Percentiles rank a stretch among this genome's conserved stretches.
Conservation (phyloP, 2,888 invertebrate species). For the Brachyptera risi region DNA sequence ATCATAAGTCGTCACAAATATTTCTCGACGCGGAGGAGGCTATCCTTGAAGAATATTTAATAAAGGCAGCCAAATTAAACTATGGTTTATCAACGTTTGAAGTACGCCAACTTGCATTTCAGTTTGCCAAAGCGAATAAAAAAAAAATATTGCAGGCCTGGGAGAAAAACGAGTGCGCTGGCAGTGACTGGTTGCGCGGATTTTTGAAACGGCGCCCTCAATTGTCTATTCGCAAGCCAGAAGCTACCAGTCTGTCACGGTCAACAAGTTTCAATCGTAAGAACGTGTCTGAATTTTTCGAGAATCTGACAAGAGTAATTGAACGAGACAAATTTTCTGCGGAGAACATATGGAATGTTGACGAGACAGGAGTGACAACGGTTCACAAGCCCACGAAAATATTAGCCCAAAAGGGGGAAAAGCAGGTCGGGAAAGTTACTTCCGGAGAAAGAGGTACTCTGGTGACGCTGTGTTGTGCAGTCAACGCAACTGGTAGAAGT, state of each 20-base stretch:
- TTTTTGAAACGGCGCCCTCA: slow-evolving; percentile 30
- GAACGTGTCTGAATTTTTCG: slow-evolving; percentile 21
- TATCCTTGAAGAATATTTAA: too few species aligned
- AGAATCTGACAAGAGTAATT: slow-evolving; percentile 20
- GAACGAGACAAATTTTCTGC: slow-evolving; percentile 3
- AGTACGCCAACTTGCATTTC: slow-evolving; percentile 34
- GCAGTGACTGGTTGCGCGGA: slow-evolving; percentile 29
- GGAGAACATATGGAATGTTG: neutral
- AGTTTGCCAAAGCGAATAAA: slow-evolving; percentile 32
- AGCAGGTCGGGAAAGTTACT: neutral
- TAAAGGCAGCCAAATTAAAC: slow-evolving; percentile 11
- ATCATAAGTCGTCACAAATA: too few species aligned
- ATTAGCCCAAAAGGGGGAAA: neutral
- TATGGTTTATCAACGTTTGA: slow-evolving; percentile 34
- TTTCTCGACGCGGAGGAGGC: too few species aligned
- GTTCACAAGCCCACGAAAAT: neutral
- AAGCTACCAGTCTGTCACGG: neutral
- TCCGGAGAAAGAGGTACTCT: neutral
- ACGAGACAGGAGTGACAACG: too few species aligned
- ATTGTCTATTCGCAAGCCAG: slow-evolving; percentile 9
- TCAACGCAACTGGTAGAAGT: neutral
- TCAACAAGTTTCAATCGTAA: neutral
- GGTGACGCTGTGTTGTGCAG: neutral
- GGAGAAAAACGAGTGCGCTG: slow-evolving; percentile 28
- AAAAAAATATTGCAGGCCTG: slow-evolving; percentile 33